Evolutionary conservation across 1,140 invertebrate genomes (phyloP).

Genomic region (Dendrolimus kikuchii): DNA sequence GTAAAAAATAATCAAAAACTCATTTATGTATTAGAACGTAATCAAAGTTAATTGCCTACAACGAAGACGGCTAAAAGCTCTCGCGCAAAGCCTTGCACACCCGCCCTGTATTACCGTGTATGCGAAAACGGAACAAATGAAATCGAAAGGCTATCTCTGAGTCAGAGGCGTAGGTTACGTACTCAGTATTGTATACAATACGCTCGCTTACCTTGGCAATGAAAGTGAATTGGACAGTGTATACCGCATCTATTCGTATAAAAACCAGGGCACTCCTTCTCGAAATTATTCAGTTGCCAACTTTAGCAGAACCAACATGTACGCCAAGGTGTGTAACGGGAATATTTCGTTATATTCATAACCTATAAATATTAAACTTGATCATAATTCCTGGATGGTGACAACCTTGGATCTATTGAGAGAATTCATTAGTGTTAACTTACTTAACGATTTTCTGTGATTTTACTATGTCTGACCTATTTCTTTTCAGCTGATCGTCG

Average conservation of each 20-base stretch:
- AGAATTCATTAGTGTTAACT: not conserved
- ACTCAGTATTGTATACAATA: conserved; percentile 21
- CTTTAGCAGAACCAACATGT: conserved; percentile 62
- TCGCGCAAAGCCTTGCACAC: conserved; percentile 11
- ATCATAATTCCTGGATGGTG: too few relatives aligned
- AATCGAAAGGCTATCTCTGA: conserved; percentile 66
- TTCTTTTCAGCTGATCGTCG: conserved; percentile 40
- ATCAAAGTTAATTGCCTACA: not conserved
- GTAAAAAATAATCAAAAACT: not conserved
- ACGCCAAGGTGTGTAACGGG: conserved; percentile 55
- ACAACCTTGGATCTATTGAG: too few relatives aligned
- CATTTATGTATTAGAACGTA: not conserved
- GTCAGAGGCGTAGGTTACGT: conserved; percentile 34
- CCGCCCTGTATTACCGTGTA: conserved; percentile 17
- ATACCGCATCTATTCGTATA: conserved; percentile 35
- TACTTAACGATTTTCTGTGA: not conserved
- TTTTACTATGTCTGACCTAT: not conserved
- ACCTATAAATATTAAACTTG: too few relatives aligned
- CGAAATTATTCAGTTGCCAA: conserved; percentile 67
- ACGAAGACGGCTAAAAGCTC: conserved; percentile 10
- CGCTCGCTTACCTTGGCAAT: conserved; percentile 60
- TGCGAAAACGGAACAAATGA: conserved; percentile 49
- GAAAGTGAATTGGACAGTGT: conserved; percentile 53
- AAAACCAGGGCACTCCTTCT: conserved; percentile 46
- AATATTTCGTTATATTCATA: too few relatives aligned